Evolutionary conservation across 2,797 vertebrate genomes (phyloP), one percentile per base, ranked within the genome.

Genomic region (Parauchenoglanis punctatus): DNA sequence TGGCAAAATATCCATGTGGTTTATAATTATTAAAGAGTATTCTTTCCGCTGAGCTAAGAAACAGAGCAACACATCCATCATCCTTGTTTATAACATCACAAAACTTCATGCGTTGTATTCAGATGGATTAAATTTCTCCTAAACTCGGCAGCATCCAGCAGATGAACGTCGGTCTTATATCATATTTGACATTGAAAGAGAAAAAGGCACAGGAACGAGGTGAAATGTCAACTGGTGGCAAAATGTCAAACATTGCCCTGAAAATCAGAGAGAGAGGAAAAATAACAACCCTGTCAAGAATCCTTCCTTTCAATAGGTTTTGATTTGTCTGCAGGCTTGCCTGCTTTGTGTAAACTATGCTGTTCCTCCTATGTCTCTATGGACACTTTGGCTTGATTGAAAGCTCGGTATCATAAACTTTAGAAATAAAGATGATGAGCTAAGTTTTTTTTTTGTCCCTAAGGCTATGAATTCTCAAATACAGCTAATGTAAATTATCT

Each of bases 201-300:
- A 81, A 81, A 75, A 61, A 81, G 25, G 80, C 35, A 81, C 13
- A 46, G 59, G 4, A 52, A 46, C 8, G n/a, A 67, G 83, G n/a
- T 83, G 11, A 83, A 73, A 83, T 23, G 44, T 83, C 73, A 87
- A 28, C 78, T n/a, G 28, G 61, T 68, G 84, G 84, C 58, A 70
- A 31, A 82, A 72, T 77, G 83, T 78, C 87, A 88, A 88, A 76
- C 76, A 56, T 59, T 85, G 78, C 75, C 87, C 81, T 84, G 58
- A 63, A 63, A 63, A 46, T 12, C 78, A 81, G 73, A 77, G 40
- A 54, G 35, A 68, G 40, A 85, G 31, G 18, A 65, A 67, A 75
- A 86, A 81, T 87, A 75, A 87, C 78, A 89, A 61, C 86, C 84
- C 59, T 85, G 87, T 90, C 86, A 89, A 89, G 61, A 86, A 67